phyloP scores from a whole-genome alignment of 2,888 invertebrate species.

The Eupeodes latifasciatus region DNA sequence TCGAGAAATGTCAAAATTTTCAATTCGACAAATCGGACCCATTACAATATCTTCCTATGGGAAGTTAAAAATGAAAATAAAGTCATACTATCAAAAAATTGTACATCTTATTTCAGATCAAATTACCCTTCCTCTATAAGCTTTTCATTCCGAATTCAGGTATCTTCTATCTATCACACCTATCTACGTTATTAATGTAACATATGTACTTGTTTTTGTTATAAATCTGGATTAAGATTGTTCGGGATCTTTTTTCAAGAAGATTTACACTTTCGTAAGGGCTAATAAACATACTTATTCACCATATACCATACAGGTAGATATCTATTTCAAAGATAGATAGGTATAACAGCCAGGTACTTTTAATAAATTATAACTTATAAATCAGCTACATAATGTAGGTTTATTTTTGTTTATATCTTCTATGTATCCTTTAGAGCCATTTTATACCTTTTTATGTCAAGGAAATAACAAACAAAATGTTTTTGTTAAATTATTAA shows the following conservation, averaged over 20 bases:
- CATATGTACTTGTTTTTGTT: background rate
- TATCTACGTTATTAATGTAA: background rate
- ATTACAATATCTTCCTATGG: no score
- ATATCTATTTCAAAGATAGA: background rate
- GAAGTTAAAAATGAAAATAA: no score
- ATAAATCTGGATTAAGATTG: background rate
- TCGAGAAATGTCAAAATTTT: no score
- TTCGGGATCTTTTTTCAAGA: background rate
- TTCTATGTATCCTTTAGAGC: background rate
- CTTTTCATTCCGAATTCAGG: no score
- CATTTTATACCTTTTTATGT: no score
- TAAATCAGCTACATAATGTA: background rate
- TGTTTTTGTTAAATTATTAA: no score
- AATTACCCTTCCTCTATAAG: no score
- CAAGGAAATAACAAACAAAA: no score
- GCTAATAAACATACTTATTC: background rate
- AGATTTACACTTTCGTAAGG: background rate
- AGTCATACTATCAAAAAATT: no score
- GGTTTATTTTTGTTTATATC: background rate
- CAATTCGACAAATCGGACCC: no score
- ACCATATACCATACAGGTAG: background rate
- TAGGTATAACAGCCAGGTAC: background rate
- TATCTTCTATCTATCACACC: background rate
- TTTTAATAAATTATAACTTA: background rate
- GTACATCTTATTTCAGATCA: no score